Conservation (phyloP, 2,113 vertebrate genomes). For the Turdus rufiventris region DNA sequence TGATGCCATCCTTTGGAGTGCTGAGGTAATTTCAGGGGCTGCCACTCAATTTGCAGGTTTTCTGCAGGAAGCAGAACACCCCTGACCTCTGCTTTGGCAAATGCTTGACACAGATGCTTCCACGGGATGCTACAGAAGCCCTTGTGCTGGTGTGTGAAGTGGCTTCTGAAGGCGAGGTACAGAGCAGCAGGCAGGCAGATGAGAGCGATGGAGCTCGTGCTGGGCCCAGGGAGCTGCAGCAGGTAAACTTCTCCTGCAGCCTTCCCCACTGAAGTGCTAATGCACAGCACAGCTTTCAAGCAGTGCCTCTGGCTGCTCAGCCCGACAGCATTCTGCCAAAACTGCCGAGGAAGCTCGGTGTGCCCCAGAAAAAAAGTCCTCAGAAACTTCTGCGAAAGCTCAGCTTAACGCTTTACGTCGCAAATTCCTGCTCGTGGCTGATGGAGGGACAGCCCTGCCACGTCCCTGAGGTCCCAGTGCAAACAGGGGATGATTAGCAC, state of each 20-base stretch:
- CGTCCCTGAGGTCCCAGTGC: fast-evolving
- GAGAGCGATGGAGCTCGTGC: neutral
- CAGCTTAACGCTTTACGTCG: neutral
- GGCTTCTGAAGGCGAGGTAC: neutral
- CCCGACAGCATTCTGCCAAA: fast-evolving
- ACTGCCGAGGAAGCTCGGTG: neutral
- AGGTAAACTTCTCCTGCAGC: neutral
- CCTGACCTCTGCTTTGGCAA: neutral
- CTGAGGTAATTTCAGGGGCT: neutral
- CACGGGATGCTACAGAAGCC: too few relatives aligned
- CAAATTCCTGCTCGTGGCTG: neutral
- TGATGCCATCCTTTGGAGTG: neutral
- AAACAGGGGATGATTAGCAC: neutral
- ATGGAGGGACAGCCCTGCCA: neutral
- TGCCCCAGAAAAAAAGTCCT: neutral
- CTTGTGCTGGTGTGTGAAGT: neutral
- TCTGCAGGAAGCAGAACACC: neutral
- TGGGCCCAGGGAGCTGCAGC: neutral
- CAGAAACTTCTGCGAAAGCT: neutral
- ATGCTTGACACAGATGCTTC: neutral
- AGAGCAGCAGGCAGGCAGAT: neutral
- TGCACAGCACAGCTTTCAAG: neutral
- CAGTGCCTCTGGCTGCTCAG: neutral
- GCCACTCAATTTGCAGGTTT: neutral
- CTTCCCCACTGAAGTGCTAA: neutral